Conservation (phyloP, 1,140 invertebrate species). For the Drosophila subobscura region DNA sequence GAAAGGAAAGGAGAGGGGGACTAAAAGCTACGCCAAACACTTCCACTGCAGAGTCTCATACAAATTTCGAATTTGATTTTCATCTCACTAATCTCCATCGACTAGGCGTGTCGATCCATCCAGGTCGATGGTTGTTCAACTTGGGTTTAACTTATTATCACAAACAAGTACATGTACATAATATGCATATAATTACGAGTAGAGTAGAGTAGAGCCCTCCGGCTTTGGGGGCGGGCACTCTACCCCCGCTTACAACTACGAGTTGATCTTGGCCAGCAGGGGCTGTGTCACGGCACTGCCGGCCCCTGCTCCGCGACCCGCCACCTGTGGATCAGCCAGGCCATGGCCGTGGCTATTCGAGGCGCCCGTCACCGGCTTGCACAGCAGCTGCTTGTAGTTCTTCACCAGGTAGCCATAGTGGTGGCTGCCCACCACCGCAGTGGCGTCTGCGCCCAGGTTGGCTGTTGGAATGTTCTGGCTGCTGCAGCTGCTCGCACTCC, state of each 20-base stretch:
- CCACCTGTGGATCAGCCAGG: constrained; percentile 34
- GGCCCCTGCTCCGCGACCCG: constrained; percentile 18
- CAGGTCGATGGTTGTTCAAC: constrained; percentile 54
- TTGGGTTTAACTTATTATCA: constrained; percentile 76
- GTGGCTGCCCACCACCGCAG: constrained; percentile 29
- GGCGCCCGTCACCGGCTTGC: constrained; percentile 20
- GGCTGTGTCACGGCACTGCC: constrained; percentile 68
- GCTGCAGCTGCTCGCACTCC: constrained; percentile 37
- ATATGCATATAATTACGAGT: constrained; percentile 61
- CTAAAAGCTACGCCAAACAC: constrained; percentile 23
- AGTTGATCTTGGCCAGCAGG: constrained; percentile 78
- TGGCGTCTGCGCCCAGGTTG: background rate
- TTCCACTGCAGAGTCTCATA: constrained; percentile 33
- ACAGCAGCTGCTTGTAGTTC: constrained; percentile 59
- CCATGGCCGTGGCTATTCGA: too few species aligned
- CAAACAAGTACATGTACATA: constrained; percentile 72
- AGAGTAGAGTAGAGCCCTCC: constrained; percentile 10
- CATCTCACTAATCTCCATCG: constrained; percentile 18
- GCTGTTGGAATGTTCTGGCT: constrained; percentile 61
- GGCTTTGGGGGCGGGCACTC: background rate
- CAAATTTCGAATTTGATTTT: constrained; percentile 50
- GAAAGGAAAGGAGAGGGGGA: constrained; percentile 12
- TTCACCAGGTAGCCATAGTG: constrained; percentile 63
- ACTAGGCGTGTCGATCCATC: constrained; percentile 17
- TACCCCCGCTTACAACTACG: constrained; percentile 55